Evolutionary conservation across 2,888 invertebrate genomes (phyloP), one percentile per base, ranked within the genome.

Genomic region (Melanophora roralis): DNA sequence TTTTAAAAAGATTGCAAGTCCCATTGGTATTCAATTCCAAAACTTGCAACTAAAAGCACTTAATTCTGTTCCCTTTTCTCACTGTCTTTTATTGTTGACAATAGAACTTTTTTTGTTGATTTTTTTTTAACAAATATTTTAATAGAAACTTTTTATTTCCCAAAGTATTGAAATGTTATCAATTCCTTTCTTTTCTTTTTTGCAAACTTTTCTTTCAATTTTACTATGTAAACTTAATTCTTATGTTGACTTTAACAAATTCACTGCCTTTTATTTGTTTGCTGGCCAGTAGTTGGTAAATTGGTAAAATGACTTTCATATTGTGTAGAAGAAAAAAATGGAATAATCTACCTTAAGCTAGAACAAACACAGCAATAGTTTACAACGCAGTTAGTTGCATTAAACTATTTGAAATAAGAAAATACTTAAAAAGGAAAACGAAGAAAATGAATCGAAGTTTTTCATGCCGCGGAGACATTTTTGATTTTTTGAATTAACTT

Each of bases 401-500:
- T 9, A 12, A 55, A 67, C 43, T 67, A 43, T 55, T 65, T 43
- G 62, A 47, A 38, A 62, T 23, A 57, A 19, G 49, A 76, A 49
- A 6, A n/a, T 8, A 11, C 4, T 0, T 40, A 32, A 34, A 49
- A 11, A 49, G 45, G 9, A 47, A 38, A 32, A n/a, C n/a, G 43
- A 8, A 14, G 21, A 32, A 21, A 9, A 16, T 21, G 2, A 21
- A 21, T 2, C 8, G 43, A 19, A 36, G 1, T 43, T 71, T 71
- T 62, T 27, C 45, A 71, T 65, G 23, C 71, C 57, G 47, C 69
- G 43, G 59, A 71, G 55, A 65, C 57, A 64, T 64, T 49, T 38
- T 43, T 45, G 21, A 16, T 71, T 38, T 12, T 9, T 19, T 27
- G 55, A 21, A 47, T 62, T 27, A 55, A 45, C 16, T 67, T 34